These are phyloP conservation scores for Melieria picta DNA, from an alignment of 2,888 invertebrate genomes.

Conservation along the genomic window DNA sequence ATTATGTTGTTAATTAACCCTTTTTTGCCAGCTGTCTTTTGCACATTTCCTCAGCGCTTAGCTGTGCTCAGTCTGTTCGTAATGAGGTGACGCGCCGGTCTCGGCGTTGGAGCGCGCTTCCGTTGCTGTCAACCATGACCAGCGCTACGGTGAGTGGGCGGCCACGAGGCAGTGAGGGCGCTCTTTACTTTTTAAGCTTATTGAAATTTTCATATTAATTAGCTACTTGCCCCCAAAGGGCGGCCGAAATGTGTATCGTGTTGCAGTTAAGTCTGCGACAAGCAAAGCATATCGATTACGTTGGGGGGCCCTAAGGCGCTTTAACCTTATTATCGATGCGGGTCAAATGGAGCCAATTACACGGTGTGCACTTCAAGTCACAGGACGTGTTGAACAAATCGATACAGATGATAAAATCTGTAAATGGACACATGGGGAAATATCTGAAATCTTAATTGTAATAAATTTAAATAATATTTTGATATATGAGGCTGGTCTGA, in stretches of 20 bases:
- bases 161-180: too few species aligned
- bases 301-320: background rate
- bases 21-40: constrained; percentile 46
- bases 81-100: too few species aligned
- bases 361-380: background rate
- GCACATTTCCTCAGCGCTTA: background rate
- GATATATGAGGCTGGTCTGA: too few species aligned
- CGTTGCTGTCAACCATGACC: too few species aligned
- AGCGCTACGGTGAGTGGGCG: too few species aligned
- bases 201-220: constrained; percentile 38
- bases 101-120: background rate
- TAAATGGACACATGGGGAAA: too few species aligned
- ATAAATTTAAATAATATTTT: too few species aligned
- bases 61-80: background rate
- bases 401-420: too few species aligned
- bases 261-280: constrained; percentile 36
- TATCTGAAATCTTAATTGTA: too few species aligned
- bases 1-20: constrained; percentile 64
- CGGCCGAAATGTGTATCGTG: constrained; percentile 27
- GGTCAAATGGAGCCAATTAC: constrained; percentile 10
- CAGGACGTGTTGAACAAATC: background rate
- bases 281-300: constrained; percentile 29
- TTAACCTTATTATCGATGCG: background rate
- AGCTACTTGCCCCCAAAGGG: constrained; percentile 15
- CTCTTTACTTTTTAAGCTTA: constrained; percentile 28